Evolutionary conservation across 2,888 invertebrate genomes (phyloP), one percentile per base, ranked within the genome.

Genomic region (Nephrocerus scutellatus): DNA sequence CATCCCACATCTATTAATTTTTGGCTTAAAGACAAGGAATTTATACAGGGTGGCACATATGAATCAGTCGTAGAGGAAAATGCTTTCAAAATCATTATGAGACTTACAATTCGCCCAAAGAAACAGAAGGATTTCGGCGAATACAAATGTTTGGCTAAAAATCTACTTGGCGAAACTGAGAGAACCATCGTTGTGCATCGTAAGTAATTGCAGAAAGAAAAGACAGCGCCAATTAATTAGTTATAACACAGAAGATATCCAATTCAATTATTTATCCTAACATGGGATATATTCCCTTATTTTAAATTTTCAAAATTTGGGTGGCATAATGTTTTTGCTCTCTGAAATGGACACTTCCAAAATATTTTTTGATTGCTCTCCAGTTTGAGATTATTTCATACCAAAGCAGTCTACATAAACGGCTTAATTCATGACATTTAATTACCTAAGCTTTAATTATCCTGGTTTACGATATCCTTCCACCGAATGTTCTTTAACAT

Each of bases 101-200:
- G 80, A 44, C 71, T 86, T 38, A 80, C 77, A 30, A 76, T 86
- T 52, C 72, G 76, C 40, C 74, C 79, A 36, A 74, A 82, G 31
- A 74, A 76, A 20, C 70, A 70, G 34, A 69, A 73, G 8, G 85
- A 85, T 68, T 85, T 81, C 59, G 84, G 84, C 16, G 76, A 81
- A 33, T 86, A 85, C 68, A 82, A 82, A 66, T 87, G 87, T 66
- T 76, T 85, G 46, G 82, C 85, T 18, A 85, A 84, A 70, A 87
- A 88, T 66, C 78, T 82, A 2, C 69, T 86, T 15, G 86, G 86
- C 7, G 83, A 84, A 57, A 60, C 63, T 8, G 61, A 66, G 42
- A 61, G 60, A 33, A 56, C 51, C 15, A 66, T 68, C 13, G 53
- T 50, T 30, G 39, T 64, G 16, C 55, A 57, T 45, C 59, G 64